These are phyloP conservation scores for Miltochrista miniata DNA, from an alignment of 2,888 invertebrate species.

Conservation along the genomic window DNA sequence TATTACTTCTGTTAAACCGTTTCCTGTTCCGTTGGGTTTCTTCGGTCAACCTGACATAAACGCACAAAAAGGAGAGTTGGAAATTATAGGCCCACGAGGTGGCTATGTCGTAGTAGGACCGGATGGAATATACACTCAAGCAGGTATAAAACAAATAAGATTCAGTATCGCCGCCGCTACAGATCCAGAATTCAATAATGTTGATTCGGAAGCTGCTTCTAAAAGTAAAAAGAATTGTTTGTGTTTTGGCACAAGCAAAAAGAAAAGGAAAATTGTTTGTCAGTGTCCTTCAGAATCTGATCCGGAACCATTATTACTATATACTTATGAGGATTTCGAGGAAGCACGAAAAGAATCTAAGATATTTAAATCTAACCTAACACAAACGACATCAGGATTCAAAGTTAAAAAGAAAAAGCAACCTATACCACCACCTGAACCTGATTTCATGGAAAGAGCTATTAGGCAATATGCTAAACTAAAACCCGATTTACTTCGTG, in stretches of 20 bases:
- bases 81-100: slow-evolving; percentile 2
- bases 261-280: slow-evolving; percentile 20
- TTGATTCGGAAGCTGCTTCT: background rate
- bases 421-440: background rate
- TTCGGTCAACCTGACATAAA: background rate
- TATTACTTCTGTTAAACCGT: background rate
- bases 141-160: slow-evolving; percentile 6
- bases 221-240: slow-evolving; percentile 11
- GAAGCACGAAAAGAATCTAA: background rate
- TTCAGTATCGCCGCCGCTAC: background rate
- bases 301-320: slow-evolving; percentile 1
- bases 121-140: slow-evolving; percentile 13
- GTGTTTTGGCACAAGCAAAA: slow-evolving; percentile 12
- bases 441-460: slow-evolving; percentile 18
- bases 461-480: slow-evolving; percentile 34
- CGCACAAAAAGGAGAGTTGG: background rate
- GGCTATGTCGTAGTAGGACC: slow-evolving; percentile 5
- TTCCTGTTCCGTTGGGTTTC: slow-evolving; percentile 3
- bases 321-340: slow-evolving; percentile 3
- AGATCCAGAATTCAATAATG: background rate
- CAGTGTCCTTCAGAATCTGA: slow-evolving; percentile 20
- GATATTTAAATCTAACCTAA: slow-evolving; percentile 49
- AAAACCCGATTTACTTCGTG: slow-evolving; percentile 16
- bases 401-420: slow-evolving; percentile 44
- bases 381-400: slow-evolving; percentile 61